Conservation (phyloP, 2,797 vertebrate genomes). For the Setipinna tenuifilis region DNA sequence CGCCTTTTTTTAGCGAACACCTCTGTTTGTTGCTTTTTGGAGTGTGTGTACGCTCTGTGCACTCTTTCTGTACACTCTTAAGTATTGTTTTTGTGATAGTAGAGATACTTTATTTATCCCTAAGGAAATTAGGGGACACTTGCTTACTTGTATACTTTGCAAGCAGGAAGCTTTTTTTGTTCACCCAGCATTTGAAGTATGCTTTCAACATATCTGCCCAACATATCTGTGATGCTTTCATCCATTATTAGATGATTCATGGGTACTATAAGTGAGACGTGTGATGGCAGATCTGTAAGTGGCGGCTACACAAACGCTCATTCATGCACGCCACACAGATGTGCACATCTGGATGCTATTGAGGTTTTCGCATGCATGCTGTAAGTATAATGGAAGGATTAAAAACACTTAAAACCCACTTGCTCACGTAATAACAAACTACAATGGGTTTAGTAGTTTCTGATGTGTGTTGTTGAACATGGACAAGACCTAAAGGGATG, state of each 20-base stretch:
- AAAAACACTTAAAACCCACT: neutral
- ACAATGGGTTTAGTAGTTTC: neutral
- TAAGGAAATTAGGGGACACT: too few relatives aligned
- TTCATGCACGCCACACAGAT: neutral
- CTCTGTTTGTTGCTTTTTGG: neutral
- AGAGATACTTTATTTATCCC: too few relatives aligned
- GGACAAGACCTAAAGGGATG: neutral
- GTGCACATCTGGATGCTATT: constrained; percentile 7
- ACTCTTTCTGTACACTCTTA: neutral
- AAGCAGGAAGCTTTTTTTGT: neutral
- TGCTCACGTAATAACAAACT: neutral
- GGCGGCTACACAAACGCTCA: neutral
- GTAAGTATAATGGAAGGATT: constrained; percentile 14
- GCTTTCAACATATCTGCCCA: constrained; percentile 7
- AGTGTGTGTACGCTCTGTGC: too few relatives aligned
- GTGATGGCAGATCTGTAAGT: neutral
- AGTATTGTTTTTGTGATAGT: neutral
- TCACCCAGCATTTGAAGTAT: neutral
- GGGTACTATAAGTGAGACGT: neutral
- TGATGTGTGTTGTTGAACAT: too few relatives aligned
- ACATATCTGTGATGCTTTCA: constrained; percentile 1
- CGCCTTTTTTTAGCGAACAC: neutral
- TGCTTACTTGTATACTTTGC: neutral
- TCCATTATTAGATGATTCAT: neutral
- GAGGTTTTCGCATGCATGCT: neutral